These are phyloP conservation scores for Triplophysa tibetana DNA, from an alignment of 2,113 vertebrate species.

Conservation along the genomic window DNA sequence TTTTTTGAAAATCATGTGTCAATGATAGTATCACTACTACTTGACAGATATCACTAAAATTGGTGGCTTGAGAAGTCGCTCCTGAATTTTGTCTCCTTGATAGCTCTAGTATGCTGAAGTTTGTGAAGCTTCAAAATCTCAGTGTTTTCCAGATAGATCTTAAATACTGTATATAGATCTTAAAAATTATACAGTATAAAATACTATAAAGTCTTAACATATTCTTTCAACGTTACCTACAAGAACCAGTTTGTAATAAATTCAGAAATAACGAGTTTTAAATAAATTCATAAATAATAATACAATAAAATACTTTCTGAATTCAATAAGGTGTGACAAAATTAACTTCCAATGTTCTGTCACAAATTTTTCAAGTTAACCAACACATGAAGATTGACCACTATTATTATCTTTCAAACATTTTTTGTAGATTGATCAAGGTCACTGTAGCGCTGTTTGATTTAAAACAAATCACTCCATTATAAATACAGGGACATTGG, in stretches of 20 bases:
- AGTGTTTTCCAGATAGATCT: not conserved
- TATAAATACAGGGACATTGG: not conserved
- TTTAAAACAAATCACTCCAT: not conserved
- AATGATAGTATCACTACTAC: no score
- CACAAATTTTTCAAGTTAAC: not conserved
- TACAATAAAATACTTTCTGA: not conserved
- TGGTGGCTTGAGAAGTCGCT: no score
- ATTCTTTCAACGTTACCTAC: no score
- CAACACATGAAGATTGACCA: not conserved
- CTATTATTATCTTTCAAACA: not conserved
- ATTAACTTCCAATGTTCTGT: not conserved
- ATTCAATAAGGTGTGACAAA: not conserved
- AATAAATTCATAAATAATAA: no score
- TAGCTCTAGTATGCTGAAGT: not conserved
- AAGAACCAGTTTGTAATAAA: no score
- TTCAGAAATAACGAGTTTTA: no score
- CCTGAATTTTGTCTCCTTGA: no score
- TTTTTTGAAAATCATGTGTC: no score
- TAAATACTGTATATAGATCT: no score
- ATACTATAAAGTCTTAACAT: no score
- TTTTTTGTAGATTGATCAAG: slow-evolving; percentile 2
- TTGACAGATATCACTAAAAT: no score
- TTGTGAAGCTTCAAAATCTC: not conserved
- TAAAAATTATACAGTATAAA: no score
- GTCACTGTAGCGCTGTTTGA: not conserved